Evolutionary conservation across 2,888 invertebrate species (phyloP).

Genomic region (Coenonympha glycerion): DNA sequence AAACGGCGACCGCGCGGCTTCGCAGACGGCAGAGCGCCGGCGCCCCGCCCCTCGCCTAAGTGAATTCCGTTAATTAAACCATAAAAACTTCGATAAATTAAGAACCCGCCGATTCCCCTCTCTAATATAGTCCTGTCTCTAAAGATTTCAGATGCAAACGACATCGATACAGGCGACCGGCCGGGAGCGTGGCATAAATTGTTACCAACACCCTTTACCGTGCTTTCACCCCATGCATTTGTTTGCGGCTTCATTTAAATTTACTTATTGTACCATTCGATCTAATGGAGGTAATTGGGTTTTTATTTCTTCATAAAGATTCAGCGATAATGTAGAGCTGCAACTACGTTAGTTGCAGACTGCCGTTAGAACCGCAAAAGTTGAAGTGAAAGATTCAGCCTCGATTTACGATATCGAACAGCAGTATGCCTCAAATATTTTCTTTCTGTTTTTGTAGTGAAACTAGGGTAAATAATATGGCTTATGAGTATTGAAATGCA

Average conservation of each 20-base stretch:
- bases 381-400: too few relatives aligned
- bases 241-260: slow-evolving; percentile 64
- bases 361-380: too few relatives aligned
- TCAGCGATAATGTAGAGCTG: slow-evolving; percentile 37
- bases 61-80: slow-evolving; percentile 78
- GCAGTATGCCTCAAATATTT: too few relatives aligned
- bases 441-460: too few relatives aligned
- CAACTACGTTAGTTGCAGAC: too few relatives aligned
- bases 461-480: too few relatives aligned
- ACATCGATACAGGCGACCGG: slow-evolving; percentile 60
- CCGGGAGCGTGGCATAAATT: slow-evolving; percentile 55
- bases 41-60: slow-evolving; percentile 54
- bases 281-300: slow-evolving; percentile 39
- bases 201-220: slow-evolving; percentile 42
- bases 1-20: slow-evolving; percentile 52
- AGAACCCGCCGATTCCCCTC: slow-evolving; percentile 75
- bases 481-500: too few relatives aligned
- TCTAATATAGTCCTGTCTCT: slow-evolving; percentile 60
- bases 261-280: slow-evolving; percentile 46
- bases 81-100: slow-evolving; percentile 78
- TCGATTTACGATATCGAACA: too few relatives aligned
- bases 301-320: slow-evolving; percentile 43
- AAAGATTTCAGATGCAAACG: slow-evolving; percentile 74
- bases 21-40: slow-evolving; percentile 33
- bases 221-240: slow-evolving; percentile 49